Evolutionary conservation across 2,113 vertebrate genomes (phyloP), one percentile per base, ranked within the genome.

Genomic region (Progne subis): DNA sequence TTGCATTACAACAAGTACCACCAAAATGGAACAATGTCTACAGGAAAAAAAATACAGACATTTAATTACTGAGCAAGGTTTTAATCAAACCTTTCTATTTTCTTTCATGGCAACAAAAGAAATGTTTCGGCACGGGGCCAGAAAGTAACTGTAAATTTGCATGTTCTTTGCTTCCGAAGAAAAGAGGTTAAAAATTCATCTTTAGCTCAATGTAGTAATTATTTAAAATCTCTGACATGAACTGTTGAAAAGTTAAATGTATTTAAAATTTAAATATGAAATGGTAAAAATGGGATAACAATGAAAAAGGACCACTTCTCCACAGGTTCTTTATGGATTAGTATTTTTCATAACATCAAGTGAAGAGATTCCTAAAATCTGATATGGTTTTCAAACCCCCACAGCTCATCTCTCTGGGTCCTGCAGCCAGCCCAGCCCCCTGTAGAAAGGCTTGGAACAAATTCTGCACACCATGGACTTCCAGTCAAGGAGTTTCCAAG

Each of bases 31-130:
- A 89, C 57, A 77, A 76, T 32, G 71, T 85, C 91, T 94, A 92
- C 56, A 60, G 14, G 44, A 95, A 59, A 63, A 76, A 90, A 89
- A 60, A 21, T 90, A 87, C 39, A 92, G 95, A 91, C 87, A 31
- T 46, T 63, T 96, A 95, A 96, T 95, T 95, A 95, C 39, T 5
- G 32, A 91, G 55, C 63, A 95, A 88, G 89, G 90, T 94, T 89
- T 95, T 97, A 95, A 95, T 94, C 91, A 94, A 95, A 95, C 50
- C 88, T 95, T 85, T 92, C 93, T 82, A 80, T 95, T 94, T 94
- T 91, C 63, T 65, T 74, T 77, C 75, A 75, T 1, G 4, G 49
- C 63, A 96, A 94, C 86, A 96, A 94, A 91, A 85, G 91, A 72
- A 57, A 90, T 63, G 72, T 76, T 92, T 94, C 4, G 91, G 92